Evolutionary conservation across 2,888 invertebrate genomes (phyloP), one percentile per base, ranked within the genome.

Genomic region (Lithosia quadra): DNA sequence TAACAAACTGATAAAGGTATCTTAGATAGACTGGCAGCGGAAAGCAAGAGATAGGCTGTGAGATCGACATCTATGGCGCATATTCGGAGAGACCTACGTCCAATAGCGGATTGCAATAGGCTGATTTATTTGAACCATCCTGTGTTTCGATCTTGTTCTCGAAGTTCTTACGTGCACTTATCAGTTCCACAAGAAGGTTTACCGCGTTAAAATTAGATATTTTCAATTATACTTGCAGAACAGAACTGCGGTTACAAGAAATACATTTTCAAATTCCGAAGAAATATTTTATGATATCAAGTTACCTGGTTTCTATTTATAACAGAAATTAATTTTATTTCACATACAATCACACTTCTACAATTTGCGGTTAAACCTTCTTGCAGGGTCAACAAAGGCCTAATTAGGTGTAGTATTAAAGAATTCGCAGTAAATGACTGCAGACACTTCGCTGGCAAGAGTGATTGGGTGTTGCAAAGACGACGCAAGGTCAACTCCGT

Each of bases 401-500:
- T 80, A 79, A 78, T 71, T 80, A 78, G 72, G 69, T 73, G 69
- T 63, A 78, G 64, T 73, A 78, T 77, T 80, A 75, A 73, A 71
- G 71, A 77, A 80, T 78, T 81, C 68, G 63, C 56, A 61, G 77
- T 78, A 69, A 80, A 73, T 74, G 63, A 74, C 68, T 73, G 67
- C 62, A 68, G 75, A 69, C 74, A 72, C 67, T 73, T 21, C 66
- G 72, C 58, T 53, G 61, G 71, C 67, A 63, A 71, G 72, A 83
- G 86, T 84, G 86, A 85, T 85, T 69, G 85, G 49, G 84, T 82
- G 84, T 70, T 74, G 79, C 84, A 86, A 82, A 87, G 87, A 86
- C 86, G 88, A 77, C 67, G 78, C 89, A 89, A 90, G 90, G 90
- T 85, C 86, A 83, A 68, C 71, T 71, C 72, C 74, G 77, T 84